Base-by-base conservation (phyloP, 2,797 vertebrate species). In the Dendrocincla fuliginosa region DNA sequence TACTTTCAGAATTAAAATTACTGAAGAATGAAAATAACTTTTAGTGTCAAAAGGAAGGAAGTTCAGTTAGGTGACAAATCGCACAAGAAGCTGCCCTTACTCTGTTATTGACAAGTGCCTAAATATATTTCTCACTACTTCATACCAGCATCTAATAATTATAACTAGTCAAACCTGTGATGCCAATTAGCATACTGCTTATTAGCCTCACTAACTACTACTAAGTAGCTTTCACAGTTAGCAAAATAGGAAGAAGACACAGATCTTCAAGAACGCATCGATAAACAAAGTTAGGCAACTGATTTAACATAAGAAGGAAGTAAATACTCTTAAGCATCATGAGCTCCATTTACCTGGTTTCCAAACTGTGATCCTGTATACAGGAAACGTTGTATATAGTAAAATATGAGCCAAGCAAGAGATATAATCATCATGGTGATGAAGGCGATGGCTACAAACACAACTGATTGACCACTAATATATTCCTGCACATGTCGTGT, bases 371-470 rank as follows among this genome's bases (percentile, higher is more conserved):
- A 98, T 90, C 98, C 98, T 9, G 98, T 97, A 39, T 98, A 98
- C 9, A 98, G 97, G 91, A 98, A 98, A 75, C 98, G 98, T n/a
- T 98, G 98, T 83, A 98, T 98, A 27, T 98, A 98, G 96, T 98
- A 98, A 96, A 98, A 98, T 93, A 98, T 98, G 23, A 98, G 97
- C 98, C 98, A 98, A 28, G 98, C 98, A 8, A 98, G 95, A 0
- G 98, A 98, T 82, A 98, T 98, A 49, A 98, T 98, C 98, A 98
- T 98, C 98, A 98, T 98, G 64, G 98, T 98, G 95, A 98, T 98
- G 86, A 98, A 98, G 47, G 98, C 98, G 2, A 98, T 98, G 87
- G 98, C 98, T 73, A 98, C 98, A 87, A 98, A 98, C 81, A 98
- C 98, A 84, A 98, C 98, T 2, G 98, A 98, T 73, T 98, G 98